Conservation (phyloP, 92 coral and sea anemone species). For the Parazoanthus darwini region DNA sequence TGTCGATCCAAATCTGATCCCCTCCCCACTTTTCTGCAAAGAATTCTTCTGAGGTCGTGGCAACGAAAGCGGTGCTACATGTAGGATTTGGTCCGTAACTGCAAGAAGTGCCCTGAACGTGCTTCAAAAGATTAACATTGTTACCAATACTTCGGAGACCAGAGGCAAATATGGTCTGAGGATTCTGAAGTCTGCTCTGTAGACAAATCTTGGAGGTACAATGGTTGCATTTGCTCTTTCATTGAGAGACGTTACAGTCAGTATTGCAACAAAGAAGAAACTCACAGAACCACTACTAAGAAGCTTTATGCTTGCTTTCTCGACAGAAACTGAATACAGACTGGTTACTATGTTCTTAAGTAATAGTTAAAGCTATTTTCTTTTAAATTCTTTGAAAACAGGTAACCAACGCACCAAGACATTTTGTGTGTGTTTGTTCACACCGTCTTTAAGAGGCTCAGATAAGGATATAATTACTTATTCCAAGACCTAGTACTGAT, state of each 20-base stretch:
- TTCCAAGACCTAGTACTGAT: too few relatives aligned
- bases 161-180: not conserved
- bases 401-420: too few relatives aligned
- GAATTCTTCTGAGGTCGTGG: slow-evolving; percentile 21
- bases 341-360: not conserved
- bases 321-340: not conserved
- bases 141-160: slow-evolving; percentile 2
- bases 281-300: not conserved
- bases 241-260: not conserved
- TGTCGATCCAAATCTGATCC: slow-evolving; percentile 31
- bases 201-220: slow-evolving; percentile 2
- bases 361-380: too few relatives aligned
- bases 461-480: too few relatives aligned
- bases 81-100: slow-evolving; percentile 26
- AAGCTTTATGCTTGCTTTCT: not conserved
- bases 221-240: not conserved
- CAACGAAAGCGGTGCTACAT: slow-evolving; percentile 42
- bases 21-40: slow-evolving; percentile 30
- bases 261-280: not conserved
- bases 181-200: slow-evolving; percentile 28
- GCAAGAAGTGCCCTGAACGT: slow-evolving; percentile 10
- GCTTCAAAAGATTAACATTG: slow-evolving; percentile 13
- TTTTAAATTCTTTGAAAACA: too few relatives aligned
- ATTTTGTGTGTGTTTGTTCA: too few relatives aligned
- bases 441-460: too few relatives aligned